Base-by-base conservation (phyloP, 2,888 invertebrate genomes). In the Pseudanteris insignis region DNA sequence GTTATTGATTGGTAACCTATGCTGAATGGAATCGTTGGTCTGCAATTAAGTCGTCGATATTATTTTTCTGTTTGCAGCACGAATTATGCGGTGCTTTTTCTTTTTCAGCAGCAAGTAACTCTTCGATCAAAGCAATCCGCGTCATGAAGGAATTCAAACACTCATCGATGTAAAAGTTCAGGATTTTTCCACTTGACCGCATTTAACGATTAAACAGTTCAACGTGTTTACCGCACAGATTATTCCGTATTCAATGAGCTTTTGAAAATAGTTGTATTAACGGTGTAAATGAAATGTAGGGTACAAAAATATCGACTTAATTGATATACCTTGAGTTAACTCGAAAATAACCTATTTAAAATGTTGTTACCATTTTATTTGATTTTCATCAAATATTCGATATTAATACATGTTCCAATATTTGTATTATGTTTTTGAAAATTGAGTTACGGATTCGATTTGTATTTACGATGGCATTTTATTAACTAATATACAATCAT, bases 81-180 rank as follows among this genome's bases (percentile, higher is more conserved):
- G 28, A 46, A 40, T 51, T 59, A 59, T 40, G 51, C 33, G 50
- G 30, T 46, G 51, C 51, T 57, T 47, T 33, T 46, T 47, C 41
- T 48, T 30, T 30, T 25, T 8, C n/a, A 14, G 48, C 10, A 36
- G 25, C 25, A 25, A 57, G 48, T 48, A 48, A 48, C 47, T 57
- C 57, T 48, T 57, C 21, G 48, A 48, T 41, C 30, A 57, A 57
- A 61, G 37, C 55, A 62, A 50, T 58, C 21, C 37, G 28, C 47
- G 55, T 51, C 58, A 62, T 64, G 62, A 62, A 51, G 51, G 54
- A 62, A 59, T 58, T 50, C 50, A 38, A 44, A 58, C 55, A 62
- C 65, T 65, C 65, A 59, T 65, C 62, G 59, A 65, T 62, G 51
- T 59, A 34, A 34, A 47, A 43, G 58, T 64, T 55, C 32, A 43